These are phyloP conservation scores for Plecturocebus donacophilus DNA, from an alignment of 2,113 vertebrate species.

Conservation along the genomic window DNA sequence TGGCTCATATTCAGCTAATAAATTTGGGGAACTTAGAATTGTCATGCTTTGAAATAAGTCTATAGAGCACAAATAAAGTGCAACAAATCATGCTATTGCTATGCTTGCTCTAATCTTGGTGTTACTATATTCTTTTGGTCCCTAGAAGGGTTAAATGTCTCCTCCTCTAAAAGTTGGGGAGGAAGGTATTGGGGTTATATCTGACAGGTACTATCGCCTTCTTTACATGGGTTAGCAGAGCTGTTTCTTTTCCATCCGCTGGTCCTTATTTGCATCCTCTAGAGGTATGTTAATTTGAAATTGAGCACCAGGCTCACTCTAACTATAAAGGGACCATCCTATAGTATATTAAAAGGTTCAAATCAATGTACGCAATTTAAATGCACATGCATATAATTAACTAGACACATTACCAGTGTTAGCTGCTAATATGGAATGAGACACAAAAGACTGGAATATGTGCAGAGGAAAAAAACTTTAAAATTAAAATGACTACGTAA, in stretches of 20 bases:
- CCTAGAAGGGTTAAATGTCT: not conserved
- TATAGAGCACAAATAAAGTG: not conserved
- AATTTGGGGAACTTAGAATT: not conserved
- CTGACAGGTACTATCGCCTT: constrained; percentile 25
- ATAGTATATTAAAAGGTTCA: constrained; percentile 66
- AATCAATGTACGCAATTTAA: constrained; percentile 72
- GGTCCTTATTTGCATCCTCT: constrained; percentile 54
- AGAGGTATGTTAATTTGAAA: constrained; percentile 62
- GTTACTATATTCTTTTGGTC: not conserved
- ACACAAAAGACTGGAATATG: constrained; percentile 61
- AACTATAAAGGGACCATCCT: constrained; percentile 66
- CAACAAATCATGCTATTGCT: not conserved
- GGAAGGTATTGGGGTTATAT: not conserved
- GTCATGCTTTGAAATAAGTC: not conserved
- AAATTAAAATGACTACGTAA: constrained; percentile 71
- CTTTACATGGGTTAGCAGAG: constrained; percentile 16
- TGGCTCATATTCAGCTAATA: not conserved
- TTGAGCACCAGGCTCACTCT: constrained; percentile 32
- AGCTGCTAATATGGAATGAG: constrained; percentile 71
- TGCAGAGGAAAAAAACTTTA: constrained; percentile 22
- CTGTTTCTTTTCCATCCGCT: constrained; percentile 51
- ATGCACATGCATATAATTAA: constrained; percentile 70
- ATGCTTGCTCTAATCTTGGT: not conserved
- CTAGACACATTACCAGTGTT: constrained; percentile 63
- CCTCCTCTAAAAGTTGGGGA: not conserved